Conservation (phyloP, 2,888 invertebrate species). For the Amphipyra tragopoginis region DNA sequence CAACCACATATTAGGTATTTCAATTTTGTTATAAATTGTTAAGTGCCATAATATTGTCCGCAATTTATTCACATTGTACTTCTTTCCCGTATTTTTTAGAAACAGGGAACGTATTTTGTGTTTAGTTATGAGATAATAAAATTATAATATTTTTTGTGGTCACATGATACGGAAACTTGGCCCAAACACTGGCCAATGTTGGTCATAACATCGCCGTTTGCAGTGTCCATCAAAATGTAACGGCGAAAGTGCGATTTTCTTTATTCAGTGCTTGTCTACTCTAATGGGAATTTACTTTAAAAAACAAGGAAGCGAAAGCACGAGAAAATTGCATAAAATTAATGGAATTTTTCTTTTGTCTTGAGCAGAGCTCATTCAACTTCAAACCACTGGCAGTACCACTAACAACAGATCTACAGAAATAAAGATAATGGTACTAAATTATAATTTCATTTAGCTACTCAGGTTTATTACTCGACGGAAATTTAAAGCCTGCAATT, state of each 20-base stretch:
- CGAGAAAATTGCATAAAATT: slow-evolving; percentile 13
- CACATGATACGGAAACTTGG: slow-evolving; percentile 30
- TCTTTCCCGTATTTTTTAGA: slow-evolving; percentile 18
- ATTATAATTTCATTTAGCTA: slow-evolving; percentile 46
- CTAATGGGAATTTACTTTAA: background rate
- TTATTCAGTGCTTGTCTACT: background rate
- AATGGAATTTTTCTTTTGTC: slow-evolving; percentile 6
- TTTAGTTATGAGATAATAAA: slow-evolving; percentile 33
- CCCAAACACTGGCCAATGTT: slow-evolving; percentile 9
- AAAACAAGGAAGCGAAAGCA: background rate
- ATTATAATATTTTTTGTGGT: slow-evolving; percentile 34
- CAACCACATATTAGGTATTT: slow-evolving; percentile 43
- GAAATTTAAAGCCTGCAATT: slow-evolving; percentile 42
- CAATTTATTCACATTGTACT: slow-evolving; percentile 38
- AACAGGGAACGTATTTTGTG: slow-evolving; percentile 7
- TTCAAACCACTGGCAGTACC: slow-evolving; percentile 11
- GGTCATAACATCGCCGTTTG: background rate
- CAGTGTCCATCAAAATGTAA: too few relatives aligned
- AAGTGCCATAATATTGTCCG: slow-evolving; percentile 43
- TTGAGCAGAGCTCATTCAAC: slow-evolving; percentile 6
- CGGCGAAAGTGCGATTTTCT: background rate
- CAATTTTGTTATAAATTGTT: slow-evolving; percentile 35
- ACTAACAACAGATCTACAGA: slow-evolving; percentile 11
- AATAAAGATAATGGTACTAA: slow-evolving; percentile 18
- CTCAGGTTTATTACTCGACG: slow-evolving; percentile 29